Conservation (phyloP, 1,140 invertebrate species). For the Drosophila cardini region DNA sequence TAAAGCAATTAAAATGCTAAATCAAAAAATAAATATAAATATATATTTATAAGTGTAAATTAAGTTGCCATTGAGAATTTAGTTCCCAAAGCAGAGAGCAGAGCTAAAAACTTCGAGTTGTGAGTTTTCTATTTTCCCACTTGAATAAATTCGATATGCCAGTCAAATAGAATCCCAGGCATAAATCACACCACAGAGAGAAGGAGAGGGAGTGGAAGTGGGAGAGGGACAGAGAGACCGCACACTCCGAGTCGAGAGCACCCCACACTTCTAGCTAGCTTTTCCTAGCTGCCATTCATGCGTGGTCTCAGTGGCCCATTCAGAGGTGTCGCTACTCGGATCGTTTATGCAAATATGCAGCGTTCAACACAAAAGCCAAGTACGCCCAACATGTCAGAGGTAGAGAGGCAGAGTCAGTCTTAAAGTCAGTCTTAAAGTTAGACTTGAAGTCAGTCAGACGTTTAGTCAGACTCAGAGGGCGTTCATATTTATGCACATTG, state of each 20-base stretch:
- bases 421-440: conserved; percentile 13
- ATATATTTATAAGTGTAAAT: neutral
- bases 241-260: conserved; percentile 48
- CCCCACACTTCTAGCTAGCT: conserved; percentile 27
- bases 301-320: conserved; percentile 70
- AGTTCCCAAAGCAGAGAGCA: conserved; percentile 48
- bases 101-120: conserved; percentile 52
- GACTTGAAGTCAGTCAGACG: conserved; percentile 21
- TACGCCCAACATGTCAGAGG: conserved; percentile 69
- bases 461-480: conserved; percentile 10
- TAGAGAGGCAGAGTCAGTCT: conserved; percentile 15
- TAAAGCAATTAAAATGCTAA: conserved; percentile 13
- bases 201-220: conserved; percentile 30
- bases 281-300: conserved; percentile 57
- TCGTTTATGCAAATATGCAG: conserved; percentile 74
- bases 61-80: neutral
- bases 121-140: conserved; percentile 68
- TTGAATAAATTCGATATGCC: conserved; percentile 71
- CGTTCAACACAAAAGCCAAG: conserved; percentile 56
- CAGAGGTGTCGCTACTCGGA: conserved; percentile 67
- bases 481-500: too few species aligned
- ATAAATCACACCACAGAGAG: conserved; percentile 64
- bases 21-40: neutral
- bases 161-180: conserved; percentile 64
- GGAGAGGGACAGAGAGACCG: conserved; percentile 39